Base-by-base conservation (phyloP, 2,797 vertebrate species). In the Crocodylus rhombifer region DNA sequence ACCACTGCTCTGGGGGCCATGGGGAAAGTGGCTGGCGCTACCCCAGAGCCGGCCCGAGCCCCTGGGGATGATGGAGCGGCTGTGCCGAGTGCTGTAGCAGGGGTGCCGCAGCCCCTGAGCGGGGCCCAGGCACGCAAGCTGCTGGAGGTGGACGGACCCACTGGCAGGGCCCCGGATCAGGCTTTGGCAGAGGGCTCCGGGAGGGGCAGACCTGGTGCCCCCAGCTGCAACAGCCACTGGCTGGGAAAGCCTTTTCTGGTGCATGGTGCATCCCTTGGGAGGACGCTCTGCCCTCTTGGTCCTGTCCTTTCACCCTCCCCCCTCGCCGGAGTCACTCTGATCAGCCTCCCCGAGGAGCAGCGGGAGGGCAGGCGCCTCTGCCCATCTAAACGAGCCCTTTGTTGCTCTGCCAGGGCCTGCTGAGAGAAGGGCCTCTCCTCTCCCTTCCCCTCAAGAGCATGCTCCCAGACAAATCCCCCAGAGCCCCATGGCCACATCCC, bases 91-190 rank as follows among this genome's bases (percentile, higher is more conserved):
- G 57, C 84, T 65, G n/a, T 5, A 51, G 17, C 0, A 7, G 8
- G 20, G 25, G 25, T 1, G 3, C 77, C 76, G 25, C 56, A 16
- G 12, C 14, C 2, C 1, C 33, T 1, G 61, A 6, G 7, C 0
- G 17, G 10, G 75, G 86, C 12, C 30, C n/a, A 51, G 36, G 7
- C 36, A 11, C 30, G 56, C 71, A 9, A 12, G 4, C 2, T 0
- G 30, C 61, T 60, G 51, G 61, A 1, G 42, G 42, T 36, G 2
- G 6, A 3, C 0, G 36, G 2, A 33, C 61, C 4, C 2, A 33
- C 13, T n/a, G 62, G 69, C 4, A 7, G 28, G 71, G 84, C 60
- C 77, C 4, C 5, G 23, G 55, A 2, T 0, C 6, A 42, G 67
- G 60, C 2, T 25, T 16, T 21, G 30, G n/a, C 76, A 42, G 56